A percentile compares a stretch with the other conserved stretches of the same genome.
Conservation (phyloP, 2,797 vertebrate genomes). For the Lagorchestes hirsutus region DNA sequence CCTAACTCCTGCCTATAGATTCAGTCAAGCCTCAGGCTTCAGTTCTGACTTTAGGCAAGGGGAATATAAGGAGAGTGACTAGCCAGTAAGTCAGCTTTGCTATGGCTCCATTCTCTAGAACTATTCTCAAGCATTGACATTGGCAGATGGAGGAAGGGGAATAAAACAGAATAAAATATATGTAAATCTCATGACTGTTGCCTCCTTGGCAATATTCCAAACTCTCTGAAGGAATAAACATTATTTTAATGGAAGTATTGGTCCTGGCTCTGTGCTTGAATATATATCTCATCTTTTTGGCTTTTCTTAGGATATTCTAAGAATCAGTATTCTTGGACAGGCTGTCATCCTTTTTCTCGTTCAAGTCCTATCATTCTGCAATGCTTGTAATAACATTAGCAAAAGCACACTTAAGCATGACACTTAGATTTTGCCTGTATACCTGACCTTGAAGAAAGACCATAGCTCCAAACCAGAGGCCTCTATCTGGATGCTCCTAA, state of each 20-base stretch:
- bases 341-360: accelerated
- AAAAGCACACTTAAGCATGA: neutral
- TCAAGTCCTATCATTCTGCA: neutral
- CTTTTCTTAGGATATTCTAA: neutral
- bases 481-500: neutral
- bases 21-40: neutral
- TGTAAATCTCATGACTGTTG: neutral
- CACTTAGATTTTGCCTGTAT: neutral
- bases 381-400: neutral
- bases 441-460: neutral
- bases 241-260: neutral
- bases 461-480: neutral
- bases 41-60: neutral
- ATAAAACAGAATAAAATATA: neutral
- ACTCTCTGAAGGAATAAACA: neutral
- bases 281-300: neutral
- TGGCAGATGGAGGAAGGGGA: neutral
- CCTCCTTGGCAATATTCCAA: neutral
- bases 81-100: neutral
- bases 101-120: neutral
- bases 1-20: neutral
- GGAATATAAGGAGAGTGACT: neutral
- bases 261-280: neutral
- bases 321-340: accelerated
- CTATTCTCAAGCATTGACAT: neutral